Conservation (phyloP, 2,888 invertebrate genomes). For the Rosalia funebris region DNA sequence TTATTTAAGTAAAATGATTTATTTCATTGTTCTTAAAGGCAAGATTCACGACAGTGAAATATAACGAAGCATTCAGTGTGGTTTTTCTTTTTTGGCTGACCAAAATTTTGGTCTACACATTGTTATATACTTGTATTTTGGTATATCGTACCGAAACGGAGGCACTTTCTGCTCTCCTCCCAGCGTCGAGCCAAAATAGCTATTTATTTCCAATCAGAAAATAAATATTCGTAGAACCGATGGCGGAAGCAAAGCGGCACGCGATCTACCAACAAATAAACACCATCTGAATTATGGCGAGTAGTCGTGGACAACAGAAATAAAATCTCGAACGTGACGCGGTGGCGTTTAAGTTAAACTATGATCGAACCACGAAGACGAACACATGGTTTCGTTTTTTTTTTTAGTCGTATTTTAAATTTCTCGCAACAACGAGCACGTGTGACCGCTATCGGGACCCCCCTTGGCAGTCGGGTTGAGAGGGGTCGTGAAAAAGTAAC, state of each 20-base stretch:
- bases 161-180: background rate
- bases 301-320: slow-evolving; percentile 1
- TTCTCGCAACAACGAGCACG: background rate
- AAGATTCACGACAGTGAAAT: too few species aligned
- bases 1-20: too few species aligned
- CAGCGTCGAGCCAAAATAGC: background rate
- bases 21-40: too few species aligned
- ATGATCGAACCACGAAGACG: background rate
- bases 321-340: background rate
- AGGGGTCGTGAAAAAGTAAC: background rate
- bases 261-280: slow-evolving; percentile 3
- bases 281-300: slow-evolving; percentile 1
- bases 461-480: background rate
- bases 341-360: slow-evolving; percentile 1
- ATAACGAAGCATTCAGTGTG: too few species aligned
- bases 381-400: slow-evolving; percentile 6
- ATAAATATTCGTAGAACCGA: background rate
- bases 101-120: too few species aligned
- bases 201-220: slow-evolving; percentile 1
- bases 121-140: too few species aligned
- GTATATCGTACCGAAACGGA: too few species aligned
- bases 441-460: background rate
- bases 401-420: background rate
- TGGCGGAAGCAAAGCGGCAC: background rate
- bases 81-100: too few species aligned